phyloP scores from a whole-genome alignment of 2,113 vertebrate genomes.

The Apodemus speciosus region DNA sequence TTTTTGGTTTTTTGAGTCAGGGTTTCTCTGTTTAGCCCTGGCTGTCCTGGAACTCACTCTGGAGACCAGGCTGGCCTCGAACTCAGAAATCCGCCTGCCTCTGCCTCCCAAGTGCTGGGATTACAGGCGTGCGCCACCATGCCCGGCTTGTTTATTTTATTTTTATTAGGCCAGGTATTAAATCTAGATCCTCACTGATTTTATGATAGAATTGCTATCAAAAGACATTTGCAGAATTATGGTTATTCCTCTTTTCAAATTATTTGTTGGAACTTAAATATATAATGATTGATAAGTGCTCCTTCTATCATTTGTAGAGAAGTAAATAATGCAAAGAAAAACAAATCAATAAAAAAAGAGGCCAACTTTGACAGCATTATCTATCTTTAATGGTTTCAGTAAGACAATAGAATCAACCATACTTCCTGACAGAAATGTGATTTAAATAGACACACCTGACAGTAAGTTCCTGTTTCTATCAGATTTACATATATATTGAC shows the following conservation, averaged over 20 bases:
- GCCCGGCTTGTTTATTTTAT: no score
- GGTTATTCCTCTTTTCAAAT: background rate
- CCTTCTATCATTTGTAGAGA: background rate
- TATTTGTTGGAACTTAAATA: background rate
- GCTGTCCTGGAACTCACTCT: no score
- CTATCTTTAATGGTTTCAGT: no score
- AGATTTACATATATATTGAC: background rate
- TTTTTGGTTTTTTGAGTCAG: no score
- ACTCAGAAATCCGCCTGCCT: no score
- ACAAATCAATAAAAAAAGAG: background rate
- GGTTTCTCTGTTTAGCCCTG: no score
- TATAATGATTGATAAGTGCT: background rate
- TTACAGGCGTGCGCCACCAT: no score
- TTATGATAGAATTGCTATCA: background rate
- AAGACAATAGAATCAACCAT: background rate
- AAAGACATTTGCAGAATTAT: background rate
- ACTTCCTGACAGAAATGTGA: background rate
- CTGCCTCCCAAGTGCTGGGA: no score
- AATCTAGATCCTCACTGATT: background rate
- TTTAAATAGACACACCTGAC: background rate
- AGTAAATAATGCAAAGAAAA: conserved; percentile 34
- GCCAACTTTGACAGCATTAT: no score
- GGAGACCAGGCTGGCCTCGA: no score
- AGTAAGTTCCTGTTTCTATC: background rate
- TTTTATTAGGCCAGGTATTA: background rate